phyloP scores from a whole-genome alignment of 2,113 vertebrate genomes.

The Oncorhynchus mykiss region DNA sequence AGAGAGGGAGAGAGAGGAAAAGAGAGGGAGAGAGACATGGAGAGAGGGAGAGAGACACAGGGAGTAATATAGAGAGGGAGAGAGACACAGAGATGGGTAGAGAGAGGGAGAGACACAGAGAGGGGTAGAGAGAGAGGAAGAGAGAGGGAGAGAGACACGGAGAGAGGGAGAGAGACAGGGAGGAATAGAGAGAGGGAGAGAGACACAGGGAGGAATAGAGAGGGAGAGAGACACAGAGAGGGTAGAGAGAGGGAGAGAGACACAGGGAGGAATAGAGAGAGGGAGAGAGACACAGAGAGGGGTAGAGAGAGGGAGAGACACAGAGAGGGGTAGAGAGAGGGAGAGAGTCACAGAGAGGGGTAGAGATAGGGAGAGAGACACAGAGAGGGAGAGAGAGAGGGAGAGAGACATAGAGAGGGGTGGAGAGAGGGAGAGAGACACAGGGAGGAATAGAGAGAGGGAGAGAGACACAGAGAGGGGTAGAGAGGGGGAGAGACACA shows the following conservation, averaged over 20 bases:
- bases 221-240: conserved; percentile 19
- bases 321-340: neutral
- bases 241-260: neutral
- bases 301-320: neutral
- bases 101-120: neutral
- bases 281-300: conserved; percentile 32
- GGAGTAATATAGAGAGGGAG: conserved; percentile 24
- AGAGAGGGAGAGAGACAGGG: conserved; percentile 19
- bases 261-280: neutral
- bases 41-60: conserved; percentile 41
- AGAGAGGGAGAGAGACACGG: conserved; percentile 15
- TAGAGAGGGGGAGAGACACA: conserved; percentile 24
- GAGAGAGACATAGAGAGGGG: neutral
- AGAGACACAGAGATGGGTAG: neutral
- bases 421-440: conserved; percentile 1
- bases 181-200: conserved; percentile 45
- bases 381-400: no score
- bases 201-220: conserved; percentile 27
- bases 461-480: conserved; percentile 42
- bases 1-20: neutral
- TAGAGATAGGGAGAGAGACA: no score
- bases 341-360: no score
- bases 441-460: neutral
- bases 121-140: no score
- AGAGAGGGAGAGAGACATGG: conserved; percentile 7